These are phyloP conservation scores for Heliopora coerulea DNA, from an alignment of 92 coral and sea anemone species.

Conservation along the genomic window DNA sequence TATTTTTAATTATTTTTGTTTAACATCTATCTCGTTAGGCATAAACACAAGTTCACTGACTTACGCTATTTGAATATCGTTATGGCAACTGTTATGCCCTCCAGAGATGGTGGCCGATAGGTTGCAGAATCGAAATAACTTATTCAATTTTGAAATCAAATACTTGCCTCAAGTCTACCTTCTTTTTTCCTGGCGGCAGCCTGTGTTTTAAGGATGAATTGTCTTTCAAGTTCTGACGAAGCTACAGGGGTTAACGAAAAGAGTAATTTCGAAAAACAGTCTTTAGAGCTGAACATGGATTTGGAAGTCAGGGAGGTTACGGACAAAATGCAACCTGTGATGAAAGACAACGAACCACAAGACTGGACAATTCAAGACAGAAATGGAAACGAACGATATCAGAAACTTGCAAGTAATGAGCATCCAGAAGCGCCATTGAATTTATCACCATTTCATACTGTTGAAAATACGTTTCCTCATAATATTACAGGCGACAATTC, in stretches of 20 bases:
- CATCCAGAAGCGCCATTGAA: too few species aligned
- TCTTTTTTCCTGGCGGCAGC: too few species aligned
- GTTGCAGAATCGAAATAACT: too few species aligned
- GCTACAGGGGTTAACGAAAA: neutral
- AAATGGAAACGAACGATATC: neutral
- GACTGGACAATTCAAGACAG: neutral
- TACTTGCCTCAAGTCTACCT: too few species aligned
- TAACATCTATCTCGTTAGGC: neutral
- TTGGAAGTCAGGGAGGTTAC: neutral
- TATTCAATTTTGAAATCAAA: too few species aligned
- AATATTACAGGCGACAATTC: too few species aligned
- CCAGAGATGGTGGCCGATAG: too few species aligned
- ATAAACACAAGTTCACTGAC: constrained; percentile 13
- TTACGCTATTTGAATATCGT: constrained; percentile 23
- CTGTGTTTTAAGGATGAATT: neutral
- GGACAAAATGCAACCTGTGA: neutral
- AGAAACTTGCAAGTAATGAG: too few species aligned
- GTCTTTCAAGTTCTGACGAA: neutral
- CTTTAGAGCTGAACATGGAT: neutral
- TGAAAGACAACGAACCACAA: neutral
- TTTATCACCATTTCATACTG: too few species aligned
- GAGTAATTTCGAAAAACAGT: neutral
- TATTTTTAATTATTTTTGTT: neutral
- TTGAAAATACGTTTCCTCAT: too few species aligned
- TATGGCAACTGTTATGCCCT: constrained; percentile 15